Evolutionary conservation across 2,797 vertebrate species (phyloP).

Genomic region (Helarctos malayanus): DNA sequence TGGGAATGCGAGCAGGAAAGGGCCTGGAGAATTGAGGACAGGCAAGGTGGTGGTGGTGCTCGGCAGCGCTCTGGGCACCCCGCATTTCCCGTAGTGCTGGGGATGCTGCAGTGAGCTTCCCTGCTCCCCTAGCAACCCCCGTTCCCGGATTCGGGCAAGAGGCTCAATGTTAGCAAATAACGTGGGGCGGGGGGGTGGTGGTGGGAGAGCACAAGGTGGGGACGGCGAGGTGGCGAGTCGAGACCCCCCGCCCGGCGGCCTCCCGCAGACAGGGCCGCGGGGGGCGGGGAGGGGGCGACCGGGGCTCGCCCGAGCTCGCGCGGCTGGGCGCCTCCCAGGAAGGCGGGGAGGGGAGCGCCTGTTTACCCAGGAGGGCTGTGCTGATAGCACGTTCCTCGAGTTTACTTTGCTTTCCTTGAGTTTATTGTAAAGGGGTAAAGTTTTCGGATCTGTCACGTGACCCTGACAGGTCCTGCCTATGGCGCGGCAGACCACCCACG

Average conservation of each 20-base stretch:
- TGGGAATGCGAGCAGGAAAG: slow-evolving; percentile 34
- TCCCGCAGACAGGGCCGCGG: slow-evolving; percentile 63
- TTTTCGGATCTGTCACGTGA: slow-evolving; percentile 92
- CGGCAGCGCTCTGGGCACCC: background rate
- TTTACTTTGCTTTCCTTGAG: slow-evolving; percentile 89
- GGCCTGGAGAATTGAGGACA: background rate
- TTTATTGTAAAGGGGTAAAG: slow-evolving; percentile 90
- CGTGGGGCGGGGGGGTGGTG: background rate
- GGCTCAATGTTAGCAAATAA: background rate
- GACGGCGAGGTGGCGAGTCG: background rate
- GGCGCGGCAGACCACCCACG: slow-evolving; percentile 94
- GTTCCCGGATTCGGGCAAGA: background rate
- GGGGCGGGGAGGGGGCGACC: slow-evolving; percentile 42
- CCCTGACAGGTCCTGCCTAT: slow-evolving; percentile 92
- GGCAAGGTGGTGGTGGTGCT: background rate
- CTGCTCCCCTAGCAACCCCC: background rate
- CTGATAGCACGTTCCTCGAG: slow-evolving; percentile 86
- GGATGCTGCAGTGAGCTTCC: background rate
- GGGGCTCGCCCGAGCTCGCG: slow-evolving; percentile 57
- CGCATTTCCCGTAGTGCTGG: background rate
- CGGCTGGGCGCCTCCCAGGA: slow-evolving; percentile 77
- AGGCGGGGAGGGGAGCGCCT: slow-evolving; percentile 78
- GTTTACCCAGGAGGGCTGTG: slow-evolving; percentile 86
- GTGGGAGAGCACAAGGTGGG: background rate
- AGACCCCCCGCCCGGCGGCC: slow-evolving; percentile 14